Evolutionary conservation across 2,888 invertebrate genomes (phyloP).

Genomic region (Luperina testacea): DNA sequence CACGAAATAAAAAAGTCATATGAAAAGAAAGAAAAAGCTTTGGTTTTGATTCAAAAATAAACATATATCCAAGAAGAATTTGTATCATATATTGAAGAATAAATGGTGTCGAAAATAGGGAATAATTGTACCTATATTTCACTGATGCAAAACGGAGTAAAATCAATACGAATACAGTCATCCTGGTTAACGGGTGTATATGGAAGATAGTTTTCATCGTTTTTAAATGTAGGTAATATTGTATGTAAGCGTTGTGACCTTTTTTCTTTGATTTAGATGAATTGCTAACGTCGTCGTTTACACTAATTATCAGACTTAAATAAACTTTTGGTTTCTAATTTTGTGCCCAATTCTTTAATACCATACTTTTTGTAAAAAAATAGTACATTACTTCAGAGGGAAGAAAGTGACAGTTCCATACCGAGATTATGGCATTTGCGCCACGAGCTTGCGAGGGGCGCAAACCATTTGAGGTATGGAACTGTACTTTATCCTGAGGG

Average conservation of each 20-base stretch:
- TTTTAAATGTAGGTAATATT: slow-evolving; percentile 1
- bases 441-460: no score
- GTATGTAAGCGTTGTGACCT: background rate
- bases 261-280: slow-evolving; percentile 36
- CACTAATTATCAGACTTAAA: slow-evolving; percentile 41
- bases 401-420: no score
- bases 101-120: slow-evolving; percentile 63
- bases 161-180: slow-evolving; percentile 60
- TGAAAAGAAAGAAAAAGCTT: background rate
- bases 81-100: slow-evolving; percentile 40
- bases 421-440: no score
- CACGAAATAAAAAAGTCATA: slow-evolving; percentile 4
- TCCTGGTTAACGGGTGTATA: slow-evolving; percentile 13
- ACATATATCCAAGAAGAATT: slow-evolving; percentile 15
- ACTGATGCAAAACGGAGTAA: slow-evolving; percentile 59
- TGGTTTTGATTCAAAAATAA: slow-evolving; percentile 24
- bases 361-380: slow-evolving; percentile 7
- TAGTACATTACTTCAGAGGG: no score
- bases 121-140: slow-evolving; percentile 67
- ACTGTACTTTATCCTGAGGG: no score
- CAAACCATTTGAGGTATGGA: no score
- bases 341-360: background rate
- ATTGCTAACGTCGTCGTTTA: slow-evolving; percentile 34
- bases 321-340: slow-evolving; percentile 16
- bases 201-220: slow-evolving; percentile 26